Conservation (phyloP, 2,113 vertebrate species). For the Dicrurus megarhynchus region DNA sequence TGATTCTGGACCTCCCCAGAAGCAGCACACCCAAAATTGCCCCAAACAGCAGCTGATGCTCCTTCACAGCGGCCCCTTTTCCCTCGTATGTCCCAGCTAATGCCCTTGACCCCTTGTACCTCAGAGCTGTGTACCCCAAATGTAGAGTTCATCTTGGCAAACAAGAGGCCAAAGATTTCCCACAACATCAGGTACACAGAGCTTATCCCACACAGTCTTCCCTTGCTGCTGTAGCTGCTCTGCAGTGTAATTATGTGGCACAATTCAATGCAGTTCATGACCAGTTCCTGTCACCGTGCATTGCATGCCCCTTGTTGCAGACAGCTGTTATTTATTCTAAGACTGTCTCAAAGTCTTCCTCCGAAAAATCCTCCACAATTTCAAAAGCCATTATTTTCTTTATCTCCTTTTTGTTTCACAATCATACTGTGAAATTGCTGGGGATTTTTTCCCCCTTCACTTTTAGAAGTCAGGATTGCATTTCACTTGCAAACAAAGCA, state of each 20-base stretch:
- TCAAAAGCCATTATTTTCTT: neutral
- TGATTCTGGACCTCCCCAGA: neutral
- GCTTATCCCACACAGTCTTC: neutral
- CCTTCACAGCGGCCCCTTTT: neutral
- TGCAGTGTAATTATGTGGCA: neutral
- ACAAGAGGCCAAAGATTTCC: neutral
- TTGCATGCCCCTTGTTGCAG: neutral
- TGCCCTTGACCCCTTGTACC: neutral
- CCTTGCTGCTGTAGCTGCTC: fast-evolving
- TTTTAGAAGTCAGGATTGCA: neutral
- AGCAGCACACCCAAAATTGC: neutral
- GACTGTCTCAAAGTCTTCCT: neutral
- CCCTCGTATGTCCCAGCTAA: fast-evolving
- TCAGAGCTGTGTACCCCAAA: neutral
- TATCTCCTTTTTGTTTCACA: neutral
- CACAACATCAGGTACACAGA: neutral
- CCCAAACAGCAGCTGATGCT: neutral
- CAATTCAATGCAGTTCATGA: neutral
- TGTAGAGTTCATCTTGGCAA: neutral
- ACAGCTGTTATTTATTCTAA: neutral
- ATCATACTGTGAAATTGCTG: neutral
- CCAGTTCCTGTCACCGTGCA: neutral
- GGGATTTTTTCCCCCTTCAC: neutral
- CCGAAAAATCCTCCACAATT: neutral
- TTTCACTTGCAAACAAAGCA: neutral